Conservation (phyloP, 2,113 vertebrate genomes). For the Theristicus caerulescens region DNA sequence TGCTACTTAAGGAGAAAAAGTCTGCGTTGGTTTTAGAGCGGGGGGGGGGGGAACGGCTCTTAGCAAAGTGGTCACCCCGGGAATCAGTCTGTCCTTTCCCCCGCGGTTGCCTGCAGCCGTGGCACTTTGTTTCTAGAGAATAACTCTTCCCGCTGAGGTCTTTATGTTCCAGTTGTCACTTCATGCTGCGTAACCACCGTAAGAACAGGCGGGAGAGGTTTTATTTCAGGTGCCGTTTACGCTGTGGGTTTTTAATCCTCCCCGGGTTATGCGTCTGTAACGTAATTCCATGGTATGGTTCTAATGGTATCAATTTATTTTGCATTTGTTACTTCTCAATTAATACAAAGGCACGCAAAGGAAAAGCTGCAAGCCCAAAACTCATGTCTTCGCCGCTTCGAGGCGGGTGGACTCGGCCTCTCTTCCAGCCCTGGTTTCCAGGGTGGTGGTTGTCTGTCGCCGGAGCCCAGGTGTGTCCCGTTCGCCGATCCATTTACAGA, state of each 20-base stretch:
- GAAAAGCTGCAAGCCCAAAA: no score
- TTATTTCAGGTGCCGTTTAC: background rate
- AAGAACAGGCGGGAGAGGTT: background rate
- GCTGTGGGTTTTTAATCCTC: background rate
- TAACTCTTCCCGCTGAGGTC: background rate
- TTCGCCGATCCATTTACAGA: background rate
- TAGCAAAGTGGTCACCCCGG: background rate
- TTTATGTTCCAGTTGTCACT: background rate
- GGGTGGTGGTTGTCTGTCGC: background rate
- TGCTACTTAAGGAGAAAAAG: background rate
- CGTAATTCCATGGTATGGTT: fast-evolving
- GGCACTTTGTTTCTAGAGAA: background rate
- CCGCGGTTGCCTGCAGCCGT: background rate
- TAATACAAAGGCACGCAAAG: background rate
- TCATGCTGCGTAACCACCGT: fast-evolving
- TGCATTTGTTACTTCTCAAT: background rate
- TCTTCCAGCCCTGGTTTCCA: background rate
- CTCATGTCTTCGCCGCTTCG: fast-evolving
- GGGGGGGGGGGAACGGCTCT: background rate
- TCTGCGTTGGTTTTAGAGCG: background rate
- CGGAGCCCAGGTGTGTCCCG: background rate
- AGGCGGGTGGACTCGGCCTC: background rate
- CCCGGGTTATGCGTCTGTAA: fast-evolving
- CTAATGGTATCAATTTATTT: background rate
- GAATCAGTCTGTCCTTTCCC: background rate